Conservation (phyloP, 2,113 vertebrate species). For the Gymnogyps californianus region DNA sequence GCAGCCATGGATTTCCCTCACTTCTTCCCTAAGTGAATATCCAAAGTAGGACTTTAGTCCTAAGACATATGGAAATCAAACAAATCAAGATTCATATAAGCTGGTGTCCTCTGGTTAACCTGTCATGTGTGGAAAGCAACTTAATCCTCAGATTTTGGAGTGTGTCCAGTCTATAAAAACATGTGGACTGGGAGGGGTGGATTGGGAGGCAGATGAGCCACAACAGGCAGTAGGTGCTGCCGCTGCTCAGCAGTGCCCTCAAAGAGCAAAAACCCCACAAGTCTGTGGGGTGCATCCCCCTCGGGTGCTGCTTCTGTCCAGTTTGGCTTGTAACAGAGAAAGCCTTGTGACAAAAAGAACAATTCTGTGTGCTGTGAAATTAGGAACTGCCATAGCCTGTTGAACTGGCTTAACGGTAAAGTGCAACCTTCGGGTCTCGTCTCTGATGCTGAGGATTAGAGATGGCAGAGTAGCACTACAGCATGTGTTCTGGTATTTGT, state of each 20-base stretch:
- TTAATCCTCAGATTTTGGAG: constrained; percentile 41
- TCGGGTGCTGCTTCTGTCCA: background rate
- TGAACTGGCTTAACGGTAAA: accelerated
- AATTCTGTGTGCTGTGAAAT: background rate
- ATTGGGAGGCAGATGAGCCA: background rate
- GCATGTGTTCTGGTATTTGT: background rate
- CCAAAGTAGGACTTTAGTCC: background rate
- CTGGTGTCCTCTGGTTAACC: constrained; percentile 25
- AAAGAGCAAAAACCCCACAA: background rate
- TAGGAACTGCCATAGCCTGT: background rate
- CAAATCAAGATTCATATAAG: constrained; percentile 17
- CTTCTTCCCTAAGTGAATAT: constrained; percentile 5
- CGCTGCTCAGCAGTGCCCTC: background rate
- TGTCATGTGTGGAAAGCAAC: constrained; percentile 6
- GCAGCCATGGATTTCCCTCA: background rate
- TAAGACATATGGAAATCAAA: constrained; percentile 39
- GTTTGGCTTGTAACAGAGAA: background rate
- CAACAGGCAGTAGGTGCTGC: background rate
- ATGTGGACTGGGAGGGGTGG: background rate
- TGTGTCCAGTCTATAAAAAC: background rate
- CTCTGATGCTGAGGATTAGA: background rate
- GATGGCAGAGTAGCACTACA: background rate
- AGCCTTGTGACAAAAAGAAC: background rate
- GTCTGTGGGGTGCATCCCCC: background rate
- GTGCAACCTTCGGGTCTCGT: background rate